phyloP scores from a whole-genome alignment of 2,888 invertebrate genomes.

The Machimus atricapillus region DNA sequence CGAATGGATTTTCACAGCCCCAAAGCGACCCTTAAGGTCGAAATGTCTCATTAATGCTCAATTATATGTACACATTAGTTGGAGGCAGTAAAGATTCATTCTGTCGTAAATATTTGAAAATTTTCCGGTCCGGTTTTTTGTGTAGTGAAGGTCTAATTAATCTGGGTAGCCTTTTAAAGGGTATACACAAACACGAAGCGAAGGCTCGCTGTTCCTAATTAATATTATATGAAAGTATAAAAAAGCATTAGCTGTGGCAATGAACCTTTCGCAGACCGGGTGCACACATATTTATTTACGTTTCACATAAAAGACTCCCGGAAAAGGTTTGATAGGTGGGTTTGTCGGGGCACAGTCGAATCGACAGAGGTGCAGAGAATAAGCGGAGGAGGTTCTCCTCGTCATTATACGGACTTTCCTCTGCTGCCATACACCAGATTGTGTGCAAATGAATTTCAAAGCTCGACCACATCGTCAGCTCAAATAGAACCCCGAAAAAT shows the following conservation, averaged over 20 bases:
- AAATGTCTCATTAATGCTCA: neutral
- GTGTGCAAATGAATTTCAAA: constrained; percentile 50
- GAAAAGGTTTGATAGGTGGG: constrained; percentile 26
- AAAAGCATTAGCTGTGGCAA: constrained; percentile 14
- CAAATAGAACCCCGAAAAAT: constrained; percentile 41
- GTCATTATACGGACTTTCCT: neutral
- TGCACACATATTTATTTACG: constrained; percentile 28
- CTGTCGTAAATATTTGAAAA: constrained; percentile 30
- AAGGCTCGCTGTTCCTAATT: constrained; percentile 26
- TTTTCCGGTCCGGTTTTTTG: neutral
- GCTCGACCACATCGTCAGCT: constrained; percentile 51
- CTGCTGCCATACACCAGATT: constrained; percentile 45
- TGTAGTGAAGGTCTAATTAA: constrained; percentile 24
- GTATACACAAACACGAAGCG: constrained; percentile 1
- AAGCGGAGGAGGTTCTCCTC: neutral
- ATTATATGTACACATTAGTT: constrained; percentile 27
- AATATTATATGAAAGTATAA: constrained; percentile 39
- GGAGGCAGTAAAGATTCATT: constrained; percentile 18
- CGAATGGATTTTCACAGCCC: neutral
- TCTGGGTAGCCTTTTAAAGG: constrained; percentile 20
- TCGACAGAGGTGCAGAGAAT: neutral
- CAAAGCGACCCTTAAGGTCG: neutral
- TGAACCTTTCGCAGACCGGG: neutral
- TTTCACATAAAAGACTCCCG: constrained; percentile 26
- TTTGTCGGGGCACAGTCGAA: neutral